phyloP scores from a whole-genome alignment of 2,113 vertebrate species.

The Mesocricetus auratus region DNA sequence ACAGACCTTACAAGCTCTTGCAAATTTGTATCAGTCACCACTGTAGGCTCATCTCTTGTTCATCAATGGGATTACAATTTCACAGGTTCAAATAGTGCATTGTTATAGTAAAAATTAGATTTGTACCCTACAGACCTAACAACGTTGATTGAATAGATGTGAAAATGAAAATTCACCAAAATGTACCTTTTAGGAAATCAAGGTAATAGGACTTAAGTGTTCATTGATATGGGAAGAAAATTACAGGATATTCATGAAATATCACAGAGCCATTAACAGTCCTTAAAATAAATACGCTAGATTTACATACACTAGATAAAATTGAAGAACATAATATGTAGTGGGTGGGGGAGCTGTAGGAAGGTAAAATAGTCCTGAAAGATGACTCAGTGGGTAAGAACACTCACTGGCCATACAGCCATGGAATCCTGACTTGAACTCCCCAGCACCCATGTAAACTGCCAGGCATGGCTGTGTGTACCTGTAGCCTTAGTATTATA shows the following conservation, averaged over 20 bases:
- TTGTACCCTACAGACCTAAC: background rate
- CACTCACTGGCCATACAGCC: too few species aligned
- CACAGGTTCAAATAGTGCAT: background rate
- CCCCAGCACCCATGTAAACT: background rate
- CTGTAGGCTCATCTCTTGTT: background rate
- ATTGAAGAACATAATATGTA: background rate
- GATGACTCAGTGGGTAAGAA: background rate
- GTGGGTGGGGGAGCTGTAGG: background rate
- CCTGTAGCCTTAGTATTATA: background rate
- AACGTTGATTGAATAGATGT: background rate
- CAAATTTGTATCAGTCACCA: background rate
- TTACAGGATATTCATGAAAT: background rate
- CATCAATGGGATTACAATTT: background rate
- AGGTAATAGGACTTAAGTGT: background rate
- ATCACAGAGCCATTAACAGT: background rate
- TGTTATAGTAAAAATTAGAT: background rate
- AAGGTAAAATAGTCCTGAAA: background rate
- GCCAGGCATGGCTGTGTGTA: background rate
- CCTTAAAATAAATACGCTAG: background rate
- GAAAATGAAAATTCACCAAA: background rate
- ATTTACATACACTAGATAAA: background rate
- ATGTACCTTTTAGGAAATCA: background rate
- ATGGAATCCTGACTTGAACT: background rate
- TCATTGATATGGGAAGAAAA: background rate
- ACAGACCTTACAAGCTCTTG: background rate